A percentile compares a stretch with the other conserved stretches of the same genome.
phyloP scores from a whole-genome alignment of 2,113 vertebrate species.

The Eulemur rufifrons region DNA sequence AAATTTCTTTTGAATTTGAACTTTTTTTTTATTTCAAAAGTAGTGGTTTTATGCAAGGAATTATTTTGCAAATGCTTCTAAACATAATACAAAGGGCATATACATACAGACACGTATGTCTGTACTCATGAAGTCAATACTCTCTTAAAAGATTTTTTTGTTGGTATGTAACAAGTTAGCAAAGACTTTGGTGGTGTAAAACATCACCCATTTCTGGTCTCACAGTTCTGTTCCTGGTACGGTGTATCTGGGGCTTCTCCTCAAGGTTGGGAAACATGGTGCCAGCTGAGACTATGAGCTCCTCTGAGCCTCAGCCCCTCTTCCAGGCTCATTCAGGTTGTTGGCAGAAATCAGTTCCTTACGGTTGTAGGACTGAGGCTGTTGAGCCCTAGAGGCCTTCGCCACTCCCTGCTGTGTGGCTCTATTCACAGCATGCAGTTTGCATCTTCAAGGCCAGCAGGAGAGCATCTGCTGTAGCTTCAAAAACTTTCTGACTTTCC shows the following conservation, averaged over 20 bases:
- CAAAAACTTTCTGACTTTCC: neutral
- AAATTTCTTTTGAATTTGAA: neutral
- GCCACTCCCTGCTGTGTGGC: neutral
- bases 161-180: neutral
- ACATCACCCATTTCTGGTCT: neutral
- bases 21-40: constrained; percentile 2
- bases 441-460: neutral
- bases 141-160: neutral
- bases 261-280: neutral
- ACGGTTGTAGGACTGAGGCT: neutral
- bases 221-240: neutral
- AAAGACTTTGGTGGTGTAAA: neutral
- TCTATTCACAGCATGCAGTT: neutral
- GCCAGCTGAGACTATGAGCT: neutral
- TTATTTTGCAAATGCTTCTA: neutral
- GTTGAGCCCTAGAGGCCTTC: neutral
- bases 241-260: neutral
- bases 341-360: neutral
- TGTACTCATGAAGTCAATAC: neutral
- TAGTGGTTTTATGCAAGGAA: neutral
- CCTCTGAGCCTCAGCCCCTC: neutral
- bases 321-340: neutral
- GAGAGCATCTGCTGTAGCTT: neutral
- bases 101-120: neutral
- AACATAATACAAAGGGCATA: neutral